Evolutionary conservation across 1,140 invertebrate species (phyloP).

Genomic region (Zaprionus camerounensis): DNA sequence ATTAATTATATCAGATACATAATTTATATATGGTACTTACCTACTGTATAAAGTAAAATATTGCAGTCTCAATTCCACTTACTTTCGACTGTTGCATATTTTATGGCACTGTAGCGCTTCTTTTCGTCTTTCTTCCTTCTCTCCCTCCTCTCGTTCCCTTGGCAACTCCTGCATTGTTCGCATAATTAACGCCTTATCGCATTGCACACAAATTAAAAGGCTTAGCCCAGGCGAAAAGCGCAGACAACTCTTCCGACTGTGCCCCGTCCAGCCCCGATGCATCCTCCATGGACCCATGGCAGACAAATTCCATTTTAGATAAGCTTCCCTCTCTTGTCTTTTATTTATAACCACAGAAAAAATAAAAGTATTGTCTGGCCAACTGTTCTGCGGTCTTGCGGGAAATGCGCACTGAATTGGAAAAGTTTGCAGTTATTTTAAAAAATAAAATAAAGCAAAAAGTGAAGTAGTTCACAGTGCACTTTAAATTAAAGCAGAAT

Average conservation of each 20-base stretch:
- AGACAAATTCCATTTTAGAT: conserved; percentile 58
- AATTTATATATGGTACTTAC: no score
- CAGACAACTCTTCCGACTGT: conserved; percentile 36
- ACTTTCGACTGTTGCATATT: conserved; percentile 26
- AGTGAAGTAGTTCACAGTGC: no score
- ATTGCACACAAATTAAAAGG: conserved; percentile 67
- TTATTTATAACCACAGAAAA: conserved; percentile 45
- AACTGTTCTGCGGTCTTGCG: conserved; percentile 12
- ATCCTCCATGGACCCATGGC: conserved; percentile 44
- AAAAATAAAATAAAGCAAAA: background rate
- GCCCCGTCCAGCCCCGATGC: conserved; percentile 20
- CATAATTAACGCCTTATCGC: conserved; percentile 72
- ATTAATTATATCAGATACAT: background rate
- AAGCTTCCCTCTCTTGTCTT: conserved; percentile 36
- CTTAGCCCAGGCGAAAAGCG: conserved; percentile 41
- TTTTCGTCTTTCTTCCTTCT: background rate
- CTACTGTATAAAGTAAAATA: no score
- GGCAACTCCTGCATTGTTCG: conserved; percentile 18
- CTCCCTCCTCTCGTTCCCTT: background rate
- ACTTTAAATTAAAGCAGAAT: background rate
- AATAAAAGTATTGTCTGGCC: conserved; percentile 15
- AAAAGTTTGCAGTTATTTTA: background rate
- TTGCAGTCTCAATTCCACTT: background rate
- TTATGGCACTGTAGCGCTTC: conserved; percentile 21
- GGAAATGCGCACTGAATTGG: conserved; percentile 3